Base-by-base conservation (phyloP, 2,113 vertebrate species). In the Tragelaphus buxtoni region DNA sequence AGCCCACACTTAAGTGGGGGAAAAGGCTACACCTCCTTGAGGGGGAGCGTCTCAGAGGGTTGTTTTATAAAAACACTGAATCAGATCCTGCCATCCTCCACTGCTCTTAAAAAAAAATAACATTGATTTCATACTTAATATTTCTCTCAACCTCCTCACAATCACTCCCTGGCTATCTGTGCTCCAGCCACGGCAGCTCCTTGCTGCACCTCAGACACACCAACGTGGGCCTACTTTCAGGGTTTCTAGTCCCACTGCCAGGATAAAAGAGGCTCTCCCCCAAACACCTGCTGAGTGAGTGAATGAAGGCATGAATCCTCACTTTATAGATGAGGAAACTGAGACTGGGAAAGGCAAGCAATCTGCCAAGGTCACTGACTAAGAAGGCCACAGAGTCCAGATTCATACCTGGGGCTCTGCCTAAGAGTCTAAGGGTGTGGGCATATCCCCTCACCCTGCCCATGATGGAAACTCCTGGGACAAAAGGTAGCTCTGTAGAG, bases 141-240 rank as follows among this genome's bases (percentile, higher is more conserved):
- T 55, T n/a, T 42, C 55, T 49, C 24, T 45, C 58, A 47, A 0
- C 12, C 58, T 56, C 53, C 60, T 56, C 9, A 72, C 61, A 26
- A 0, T 26, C 18, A 16, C 7, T 32, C 7, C 87, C n/a, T 7
- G 5, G 17, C 3, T n/a, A 0, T 0, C 58, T 20, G 32, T 17
- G 55, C 49, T 16, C 53, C 20, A 47, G 45, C 20, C 58, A 72
- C 0, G 26, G 32, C 0, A 1, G 12, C n/a, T 83, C 49, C 69
- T 61, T 11, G 45, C 11, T 7, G 3, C 6, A 18, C 20, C 32
- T 9, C 81, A 90, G 49, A 86, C 26, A 60, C 0, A 3, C 61
- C 80, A 9, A 3, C 17, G 14, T 9, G 10, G 53, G 53, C 47
- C 60, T 3, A n/a, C 82, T 11, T 42, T 16, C 0, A 2, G 63